Base-by-base conservation (phyloP, 2,113 vertebrate genomes). In the Myotis davidii region DNA sequence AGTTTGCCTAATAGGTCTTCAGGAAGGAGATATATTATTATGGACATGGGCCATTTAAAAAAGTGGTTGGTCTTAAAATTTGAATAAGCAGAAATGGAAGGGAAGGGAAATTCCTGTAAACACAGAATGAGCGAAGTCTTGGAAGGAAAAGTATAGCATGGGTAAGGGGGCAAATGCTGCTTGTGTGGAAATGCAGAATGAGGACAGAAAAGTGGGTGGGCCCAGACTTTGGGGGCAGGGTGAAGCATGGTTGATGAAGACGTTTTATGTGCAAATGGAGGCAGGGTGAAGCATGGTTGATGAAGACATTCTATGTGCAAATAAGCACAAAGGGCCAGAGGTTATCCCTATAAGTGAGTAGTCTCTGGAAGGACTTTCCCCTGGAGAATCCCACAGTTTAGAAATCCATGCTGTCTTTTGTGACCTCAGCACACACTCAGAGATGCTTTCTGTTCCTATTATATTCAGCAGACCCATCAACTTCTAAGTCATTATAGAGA, bases 1-100 rank as follows among this genome's bases (percentile, higher is more conserved):
- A 90, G 16, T 84, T 93, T 77, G 87, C 29, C 37, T 89, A 91
- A 69, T 79, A 92, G 52, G 8, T 85, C 17, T 92, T 92, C 54
- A 76, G 61, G 81, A 94, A 88, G 89, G 82, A 96, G 59, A 88
- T 32, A 85, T 25, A 42, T 92, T 85, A 34, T 76, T 96, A 87
- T 52, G 13, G 90, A 67, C 37, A 88, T 3, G 12, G 45, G 42
- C 10, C 76, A 94, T 86, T 88, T 39, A 39, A 74, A n/a, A 90
- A 90, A 77, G 67, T 90, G 20, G 12, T 64, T 2, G 91, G 70
- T 92, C 56, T 92, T 79, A 82, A 94, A 74, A 84, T 84, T 69
- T 89, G 50, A 79, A 32, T 50, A 56, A 79, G 34, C 4, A 90
- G 9, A 82, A 70, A 59, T 61, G 34, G 37, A 73, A 95, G 14